Base-by-base conservation (phyloP, 2,113 vertebrate genomes). In the Prochilodus magdalenae region DNA sequence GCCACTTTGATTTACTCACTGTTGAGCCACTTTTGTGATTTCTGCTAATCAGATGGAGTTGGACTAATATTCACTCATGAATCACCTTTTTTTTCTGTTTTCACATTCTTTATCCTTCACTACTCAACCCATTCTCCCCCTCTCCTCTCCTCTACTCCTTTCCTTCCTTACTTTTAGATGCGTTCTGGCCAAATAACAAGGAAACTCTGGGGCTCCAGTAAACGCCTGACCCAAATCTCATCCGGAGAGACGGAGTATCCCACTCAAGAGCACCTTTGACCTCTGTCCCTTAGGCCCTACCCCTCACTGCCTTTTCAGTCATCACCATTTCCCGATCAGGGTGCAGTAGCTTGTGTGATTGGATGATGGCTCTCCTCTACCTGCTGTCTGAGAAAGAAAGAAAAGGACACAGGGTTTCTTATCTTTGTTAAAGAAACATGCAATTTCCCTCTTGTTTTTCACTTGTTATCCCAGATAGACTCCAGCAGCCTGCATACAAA, bases 121-220 rank as follows among this genome's bases (percentile, higher is more conserved):
- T 60, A 33, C 72, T 57, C n/a, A 3, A 51, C 30, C 86, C 88
- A 84, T 86, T 86, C 55, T 85, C 84, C 77, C 75, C 86, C 40
- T 44, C 40, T 44, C 40, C 5, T 44, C 87, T 90, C 82, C 89
- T 84, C 88, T 88, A 77, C 89, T 86, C 75, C 81, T 84, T 83
- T 80, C 81, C 79, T 85, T 44, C 40, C 20, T 49, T 63, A 24
- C 77, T 90, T 95, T 94, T 95, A 99, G 97, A 97, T 96, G 94
- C 96, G 96, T 83, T 95, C 95, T 75, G 95, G 96, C 89, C 98
- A 99, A 93, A 96, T 99, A 90, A 96, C 96, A 49, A 93, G 97
- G 93, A 99, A 98, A 91, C 93, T 99, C 83, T 99, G 98, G 97
- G 98, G 98, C 89, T 96, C 97, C 91, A 97, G 95, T 93, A 98